Evolutionary conservation across 1,140 invertebrate species (phyloP), one percentile per base, ranked within the genome.

Genomic region (Dryas iulia): DNA sequence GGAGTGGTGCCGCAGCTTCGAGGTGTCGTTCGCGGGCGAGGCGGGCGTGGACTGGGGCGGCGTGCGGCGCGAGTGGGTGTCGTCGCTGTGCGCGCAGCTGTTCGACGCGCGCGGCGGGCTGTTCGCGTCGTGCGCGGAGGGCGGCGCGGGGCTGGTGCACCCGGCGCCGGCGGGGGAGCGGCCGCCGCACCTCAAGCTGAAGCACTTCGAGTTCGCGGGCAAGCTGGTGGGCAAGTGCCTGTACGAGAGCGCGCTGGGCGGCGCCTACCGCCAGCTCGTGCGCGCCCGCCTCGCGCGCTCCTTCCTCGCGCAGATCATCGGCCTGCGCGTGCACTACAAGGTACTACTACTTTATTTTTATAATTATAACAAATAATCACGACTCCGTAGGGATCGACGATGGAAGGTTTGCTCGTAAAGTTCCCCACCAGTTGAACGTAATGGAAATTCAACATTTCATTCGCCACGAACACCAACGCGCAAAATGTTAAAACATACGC

Each of bases 261-360:
- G 96, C 24, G 95, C 95, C 10, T 98, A 98, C 92, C 92, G 97
- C 2, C 97, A 98, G 88, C 91, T 98, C 64, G 97, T 99, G 12
- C 94, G 97, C 66, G 98, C 98, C 0, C 93, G 97, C 71, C 98
- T 98, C 81, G 96, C 97, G 21, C 93, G 97, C 62, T 98, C 97
- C n/a, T 99, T 98, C 92, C 92, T 98, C 28, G 98, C 98, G 39
- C 97, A 98, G 93, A 94, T 98, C 53, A 98, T 98, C 81, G 98
- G 98, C 30, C 94, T 98, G 30, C 88, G 97, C 74, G 97, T 98
- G 25, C 97, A 98, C 92, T 98, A 98, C 80, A 98, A 98, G 92
- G 94, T 95, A 64, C 30, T n/a, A n/a, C n/a, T n/a, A n/a, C n/a
- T n/a, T n/a, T n/a, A n/a, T n/a, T n/a, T n/a, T n/a, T n/a, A n/a